phyloP scores from a whole-genome alignment of 1,140 invertebrate genomes.

The Danaus melanippus region DNA sequence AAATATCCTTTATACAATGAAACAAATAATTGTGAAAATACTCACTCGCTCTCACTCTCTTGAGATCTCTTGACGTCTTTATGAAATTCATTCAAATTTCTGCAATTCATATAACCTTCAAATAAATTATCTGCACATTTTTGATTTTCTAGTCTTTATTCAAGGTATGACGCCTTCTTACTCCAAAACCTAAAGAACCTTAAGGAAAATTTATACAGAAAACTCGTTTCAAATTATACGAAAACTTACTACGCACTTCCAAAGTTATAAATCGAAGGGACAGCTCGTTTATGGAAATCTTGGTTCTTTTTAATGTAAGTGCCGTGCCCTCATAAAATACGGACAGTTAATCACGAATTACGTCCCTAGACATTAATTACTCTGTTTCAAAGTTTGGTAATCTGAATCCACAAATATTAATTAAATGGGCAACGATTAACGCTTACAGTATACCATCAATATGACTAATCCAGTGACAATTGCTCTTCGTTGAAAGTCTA shows the following conservation, averaged over 20 bases:
- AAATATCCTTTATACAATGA: no score
- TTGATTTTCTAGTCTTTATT: no score
- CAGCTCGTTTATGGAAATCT: slow-evolving; percentile 11
- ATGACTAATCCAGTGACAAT: slow-evolving; percentile 27
- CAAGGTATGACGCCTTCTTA: no score
- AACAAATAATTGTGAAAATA: no score
- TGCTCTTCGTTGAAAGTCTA: slow-evolving; percentile 8
- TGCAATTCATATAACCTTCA: no score
- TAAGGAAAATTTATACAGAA: no score
- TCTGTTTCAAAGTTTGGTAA: slow-evolving; percentile 18
- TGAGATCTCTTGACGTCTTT: no score
- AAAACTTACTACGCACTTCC: slow-evolving; percentile 6
- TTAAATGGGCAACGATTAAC: slow-evolving; percentile 18
- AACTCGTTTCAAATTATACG: neutral
- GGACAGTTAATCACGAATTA: slow-evolving; percentile 19
- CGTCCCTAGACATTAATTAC: slow-evolving; percentile 20
- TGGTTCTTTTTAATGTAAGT: slow-evolving; percentile 10
- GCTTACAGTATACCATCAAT: slow-evolving; percentile 25
- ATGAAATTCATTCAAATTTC: no score
- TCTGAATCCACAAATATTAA: slow-evolving; percentile 19
- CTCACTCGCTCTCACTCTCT: no score
- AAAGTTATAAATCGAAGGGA: slow-evolving; percentile 8
- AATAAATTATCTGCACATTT: no score
- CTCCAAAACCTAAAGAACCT: no score
- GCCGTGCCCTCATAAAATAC: slow-evolving; percentile 14